A percentile compares a stretch with the other conserved stretches of the same genome.
Evolutionary conservation across 2,113 vertebrate genomes (phyloP).

Genomic region (Montifringilla adamsi): DNA sequence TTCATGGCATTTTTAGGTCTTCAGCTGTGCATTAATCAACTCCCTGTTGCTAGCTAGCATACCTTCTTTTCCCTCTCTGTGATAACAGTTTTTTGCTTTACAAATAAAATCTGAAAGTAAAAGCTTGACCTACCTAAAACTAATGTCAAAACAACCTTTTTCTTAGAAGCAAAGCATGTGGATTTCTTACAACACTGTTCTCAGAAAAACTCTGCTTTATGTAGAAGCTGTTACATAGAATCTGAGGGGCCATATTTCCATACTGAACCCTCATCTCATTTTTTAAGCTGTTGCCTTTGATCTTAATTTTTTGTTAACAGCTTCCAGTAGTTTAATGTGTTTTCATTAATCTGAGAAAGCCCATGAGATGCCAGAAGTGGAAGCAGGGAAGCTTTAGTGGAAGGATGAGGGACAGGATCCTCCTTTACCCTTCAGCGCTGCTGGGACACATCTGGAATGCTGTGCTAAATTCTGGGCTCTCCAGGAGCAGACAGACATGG

Average conservation of each 20-base stretch:
- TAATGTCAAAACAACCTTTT: not conserved
- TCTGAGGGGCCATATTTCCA: not conserved
- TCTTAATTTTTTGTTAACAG: not conserved
- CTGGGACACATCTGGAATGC: not conserved
- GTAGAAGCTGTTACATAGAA: not conserved
- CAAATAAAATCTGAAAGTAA: conserved; percentile 27
- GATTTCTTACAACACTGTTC: not conserved
- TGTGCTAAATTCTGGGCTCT: not conserved
- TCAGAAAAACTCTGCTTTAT: not conserved
- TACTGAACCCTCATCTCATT: not conserved
- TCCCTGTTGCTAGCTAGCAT: conserved; percentile 42
- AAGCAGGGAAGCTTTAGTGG: not conserved
- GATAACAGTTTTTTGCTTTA: conserved; percentile 20
- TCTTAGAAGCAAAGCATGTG: not conserved
- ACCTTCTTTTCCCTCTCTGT: conserved; percentile 27
- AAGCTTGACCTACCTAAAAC: conserved; percentile 8
- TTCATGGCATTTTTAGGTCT: conserved; percentile 46
- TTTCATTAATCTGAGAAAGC: not conserved
- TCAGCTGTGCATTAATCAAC: conserved; percentile 66
- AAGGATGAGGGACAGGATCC: not conserved
- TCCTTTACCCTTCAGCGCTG: not conserved
- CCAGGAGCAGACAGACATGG: not conserved
- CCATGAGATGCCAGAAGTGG: not conserved
- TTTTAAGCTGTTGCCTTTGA: not conserved
- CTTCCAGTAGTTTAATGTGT: not conserved